phyloP scores from a whole-genome alignment of 2,888 invertebrate species.

The Heliconius ethilla region DNA sequence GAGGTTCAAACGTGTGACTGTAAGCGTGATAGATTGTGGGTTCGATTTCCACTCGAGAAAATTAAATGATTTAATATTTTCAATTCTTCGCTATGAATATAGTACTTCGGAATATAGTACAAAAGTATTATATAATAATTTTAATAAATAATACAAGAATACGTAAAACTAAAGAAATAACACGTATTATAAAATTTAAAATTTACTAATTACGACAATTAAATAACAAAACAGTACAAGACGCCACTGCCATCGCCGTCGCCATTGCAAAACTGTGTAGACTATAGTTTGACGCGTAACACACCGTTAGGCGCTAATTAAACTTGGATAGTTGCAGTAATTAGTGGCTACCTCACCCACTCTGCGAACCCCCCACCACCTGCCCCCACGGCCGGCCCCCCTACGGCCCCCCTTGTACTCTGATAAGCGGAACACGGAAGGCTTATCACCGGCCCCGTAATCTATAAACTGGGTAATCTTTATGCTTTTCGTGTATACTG shows the following conservation, averaged over 20 bases:
- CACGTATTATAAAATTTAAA: neutral
- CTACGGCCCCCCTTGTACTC: neutral
- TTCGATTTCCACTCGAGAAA: too few species aligned
- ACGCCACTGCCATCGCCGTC: neutral
- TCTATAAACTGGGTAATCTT: conserved; percentile 39
- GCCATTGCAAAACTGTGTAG: conserved; percentile 22
- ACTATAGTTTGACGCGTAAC: conserved; percentile 31
- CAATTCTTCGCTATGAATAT: too few species aligned
- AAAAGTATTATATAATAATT: too few species aligned
- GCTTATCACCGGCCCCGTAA: conserved; percentile 40
- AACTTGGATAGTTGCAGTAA: conserved; percentile 43
- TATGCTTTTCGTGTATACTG: conserved; percentile 39
- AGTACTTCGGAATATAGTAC: too few species aligned
- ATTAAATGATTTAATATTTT: too few species aligned
- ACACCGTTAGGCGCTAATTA: conserved; percentile 36
- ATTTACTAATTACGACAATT: neutral
- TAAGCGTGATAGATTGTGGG: too few species aligned
- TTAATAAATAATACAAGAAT: neutral
- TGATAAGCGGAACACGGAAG: conserved; percentile 44
- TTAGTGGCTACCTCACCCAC: conserved; percentile 30
- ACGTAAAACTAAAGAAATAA: neutral
- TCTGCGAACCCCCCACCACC: neutral
- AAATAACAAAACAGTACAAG: conserved; percentile 12
- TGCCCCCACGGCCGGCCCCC: neutral
- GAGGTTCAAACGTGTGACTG: too few species aligned